A percentile compares a stretch with the other conserved stretches of the same genome.
phyloP scores from a whole-genome alignment of 1,140 invertebrate genomes.

The Samia ricini region DNA sequence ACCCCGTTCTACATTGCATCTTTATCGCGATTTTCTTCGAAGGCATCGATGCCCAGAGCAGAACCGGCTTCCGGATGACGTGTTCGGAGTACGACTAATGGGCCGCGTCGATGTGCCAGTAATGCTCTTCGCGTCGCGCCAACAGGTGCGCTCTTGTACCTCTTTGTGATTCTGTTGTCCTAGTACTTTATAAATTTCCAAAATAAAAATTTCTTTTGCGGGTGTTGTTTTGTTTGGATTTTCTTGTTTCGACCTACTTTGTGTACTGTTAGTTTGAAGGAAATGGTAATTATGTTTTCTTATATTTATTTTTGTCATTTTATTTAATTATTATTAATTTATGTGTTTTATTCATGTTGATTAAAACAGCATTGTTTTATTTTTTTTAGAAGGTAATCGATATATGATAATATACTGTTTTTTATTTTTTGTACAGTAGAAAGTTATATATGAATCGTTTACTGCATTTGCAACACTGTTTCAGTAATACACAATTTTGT shows the following conservation, averaged over 20 bases:
- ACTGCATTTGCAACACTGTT: no score
- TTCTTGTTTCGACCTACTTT: not conserved
- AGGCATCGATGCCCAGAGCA: conserved; percentile 47
- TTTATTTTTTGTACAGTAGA: no score
- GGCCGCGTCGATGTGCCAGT: conserved; percentile 56
- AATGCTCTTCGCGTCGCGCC: conserved; percentile 58
- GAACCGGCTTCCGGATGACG: conserved; percentile 72
- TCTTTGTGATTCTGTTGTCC: conserved; percentile 37
- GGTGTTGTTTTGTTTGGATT: not conserved
- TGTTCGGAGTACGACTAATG: conserved; percentile 59
- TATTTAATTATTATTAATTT: no score
- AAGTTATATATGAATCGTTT: no score
- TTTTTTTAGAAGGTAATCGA: no score
- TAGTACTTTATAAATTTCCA: conserved; percentile 30
- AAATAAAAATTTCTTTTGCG: not conserved
- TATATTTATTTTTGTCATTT: no score
- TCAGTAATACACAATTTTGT: no score
- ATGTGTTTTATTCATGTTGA: no score
- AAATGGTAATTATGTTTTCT: no score
- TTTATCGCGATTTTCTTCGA: conserved; percentile 49
- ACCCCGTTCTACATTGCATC: conserved; percentile 20
- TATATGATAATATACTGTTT: no score
- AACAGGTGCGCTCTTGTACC: conserved; percentile 56
- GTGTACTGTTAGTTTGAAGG: not conserved
- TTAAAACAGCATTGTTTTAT: no score